A percentile compares a stretch with the other conserved stretches of the same genome.
These are phyloP conservation scores for Agrilus mali DNA, from an alignment of 2,888 invertebrate genomes.

Conservation along the genomic window DNA sequence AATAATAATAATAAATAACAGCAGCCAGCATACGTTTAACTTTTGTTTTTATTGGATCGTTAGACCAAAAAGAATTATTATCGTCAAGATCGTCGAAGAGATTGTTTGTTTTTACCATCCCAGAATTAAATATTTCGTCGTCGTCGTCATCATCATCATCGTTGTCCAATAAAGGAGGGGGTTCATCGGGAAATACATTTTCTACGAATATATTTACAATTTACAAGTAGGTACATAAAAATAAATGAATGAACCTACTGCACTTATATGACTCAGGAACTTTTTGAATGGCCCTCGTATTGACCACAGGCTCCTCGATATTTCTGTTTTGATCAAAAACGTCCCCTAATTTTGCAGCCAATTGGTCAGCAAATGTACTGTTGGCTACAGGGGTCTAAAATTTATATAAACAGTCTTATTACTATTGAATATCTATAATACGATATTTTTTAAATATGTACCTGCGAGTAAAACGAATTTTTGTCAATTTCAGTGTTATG, in stretches of 20 bases:
- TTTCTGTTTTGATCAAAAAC: conserved; percentile 27
- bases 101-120: conserved; percentile 14
- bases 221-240: not conserved
- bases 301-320: conserved; percentile 27
- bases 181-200: conserved; percentile 40
- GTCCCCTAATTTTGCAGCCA: conserved; percentile 45
- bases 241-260: conserved; percentile 3
- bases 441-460: not conserved
- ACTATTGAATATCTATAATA: not conserved
- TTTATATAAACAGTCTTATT: no score
- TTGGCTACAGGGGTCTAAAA: conserved; percentile 18
- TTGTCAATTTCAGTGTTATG: not conserved
- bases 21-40: conserved; percentile 2
- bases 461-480: conserved; percentile 5
- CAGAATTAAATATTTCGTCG: conserved; percentile 10
- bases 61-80: conserved; percentile 17
- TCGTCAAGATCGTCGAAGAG: conserved; percentile 34
- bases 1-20: no score
- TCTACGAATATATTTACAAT: conserved; percentile 17
- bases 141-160: conserved; percentile 16
- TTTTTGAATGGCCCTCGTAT: conserved; percentile 34
- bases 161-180: conserved; percentile 38
- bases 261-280: conserved; percentile 6
- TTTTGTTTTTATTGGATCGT: conserved; percentile 10
- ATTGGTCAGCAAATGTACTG: conserved; percentile 45